Percentiles rank a stretch among this genome's conserved stretches.
These are phyloP conservation scores for Volucella bombylans DNA, from an alignment of 2,888 invertebrate genomes.

Conservation along the genomic window DNA sequence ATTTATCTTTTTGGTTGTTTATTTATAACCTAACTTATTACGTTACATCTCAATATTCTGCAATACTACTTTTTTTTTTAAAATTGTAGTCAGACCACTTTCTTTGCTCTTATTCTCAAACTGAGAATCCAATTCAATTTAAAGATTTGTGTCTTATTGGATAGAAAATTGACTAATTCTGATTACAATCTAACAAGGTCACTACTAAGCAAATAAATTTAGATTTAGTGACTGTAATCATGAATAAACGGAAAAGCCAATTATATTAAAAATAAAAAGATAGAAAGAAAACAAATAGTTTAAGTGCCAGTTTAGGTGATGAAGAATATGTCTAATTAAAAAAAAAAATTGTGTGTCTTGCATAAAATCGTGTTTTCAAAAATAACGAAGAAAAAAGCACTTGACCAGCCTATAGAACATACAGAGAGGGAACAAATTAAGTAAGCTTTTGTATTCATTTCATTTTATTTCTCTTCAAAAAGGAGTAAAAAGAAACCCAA, in stretches of 20 bases:
- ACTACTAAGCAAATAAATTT: too few relatives aligned
- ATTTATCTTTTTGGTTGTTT: not conserved
- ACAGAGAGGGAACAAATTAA: conserved; percentile 39
- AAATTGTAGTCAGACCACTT: not conserved
- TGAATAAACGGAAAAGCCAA: not conserved
- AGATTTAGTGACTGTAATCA: not conserved
- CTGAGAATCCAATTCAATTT: too few relatives aligned
- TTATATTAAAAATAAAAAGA: conserved; percentile 9
- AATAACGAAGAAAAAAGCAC: conserved; percentile 52
- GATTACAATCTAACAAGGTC: too few relatives aligned
- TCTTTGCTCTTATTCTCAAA: too few relatives aligned
- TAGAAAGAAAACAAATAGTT: conserved; percentile 7
- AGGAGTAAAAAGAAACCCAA: conserved; percentile 57
- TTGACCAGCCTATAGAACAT: conserved; percentile 54
- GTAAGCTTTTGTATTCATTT: conserved; percentile 10
- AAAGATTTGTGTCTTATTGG: too few relatives aligned
- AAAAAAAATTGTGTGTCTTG: conserved; percentile 22
- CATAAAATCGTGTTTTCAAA: conserved; percentile 28
- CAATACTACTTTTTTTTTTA: not conserved
- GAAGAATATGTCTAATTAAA: conserved; percentile 36
- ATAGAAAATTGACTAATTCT: too few relatives aligned
- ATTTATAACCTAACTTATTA: too few relatives aligned
- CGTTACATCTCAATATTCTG: too few relatives aligned
- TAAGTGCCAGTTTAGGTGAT: conserved; percentile 17
- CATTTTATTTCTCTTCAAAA: conserved; percentile 19